A percentile compares a stretch with the other conserved stretches of the same genome.
These are phyloP conservation scores for Embiotoca jacksoni DNA, from an alignment of 2,113 vertebrate species.

Conservation along the genomic window DNA sequence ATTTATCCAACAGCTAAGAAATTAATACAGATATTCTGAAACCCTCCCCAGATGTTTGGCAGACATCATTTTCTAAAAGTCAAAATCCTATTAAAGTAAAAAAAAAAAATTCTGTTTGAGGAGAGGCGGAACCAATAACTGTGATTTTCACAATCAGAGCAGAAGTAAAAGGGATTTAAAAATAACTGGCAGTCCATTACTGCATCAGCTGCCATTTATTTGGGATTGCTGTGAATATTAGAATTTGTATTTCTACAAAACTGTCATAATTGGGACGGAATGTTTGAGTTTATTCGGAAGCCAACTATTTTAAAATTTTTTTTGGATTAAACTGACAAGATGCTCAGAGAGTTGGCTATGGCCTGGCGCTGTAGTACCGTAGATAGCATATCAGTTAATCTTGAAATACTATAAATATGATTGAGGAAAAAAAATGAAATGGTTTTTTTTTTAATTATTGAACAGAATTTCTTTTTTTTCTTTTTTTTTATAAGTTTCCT, in stretches of 20 bases:
- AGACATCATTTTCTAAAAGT: neutral
- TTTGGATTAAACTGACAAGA: neutral
- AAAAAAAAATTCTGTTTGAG: neutral
- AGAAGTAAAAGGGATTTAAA: constrained; percentile 12
- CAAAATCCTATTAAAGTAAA: neutral
- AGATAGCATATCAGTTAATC: neutral
- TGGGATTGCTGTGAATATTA: constrained; percentile 3
- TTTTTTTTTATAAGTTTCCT: no score
- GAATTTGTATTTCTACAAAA: neutral
- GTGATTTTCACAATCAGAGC: neutral
- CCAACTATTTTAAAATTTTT: neutral
- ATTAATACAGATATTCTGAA: neutral
- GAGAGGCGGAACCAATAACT: constrained; percentile 3
- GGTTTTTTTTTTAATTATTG: no score
- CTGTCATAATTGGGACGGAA: neutral
- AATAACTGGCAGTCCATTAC: constrained; percentile 3
- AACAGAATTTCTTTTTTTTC: no score
- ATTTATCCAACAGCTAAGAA: neutral
- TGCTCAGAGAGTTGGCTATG: neutral
- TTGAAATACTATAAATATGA: neutral
- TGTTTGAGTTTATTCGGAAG: neutral
- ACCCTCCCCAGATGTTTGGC: neutral
- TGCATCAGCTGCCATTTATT: constrained; percentile 17
- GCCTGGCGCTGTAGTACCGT: neutral
- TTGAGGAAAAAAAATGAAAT: neutral